A percentile compares a stretch with the other conserved stretches of the same genome.
These are phyloP conservation scores for Ormyrus nitidulus DNA, from an alignment of 2,888 invertebrate genomes.

Conservation along the genomic window DNA sequence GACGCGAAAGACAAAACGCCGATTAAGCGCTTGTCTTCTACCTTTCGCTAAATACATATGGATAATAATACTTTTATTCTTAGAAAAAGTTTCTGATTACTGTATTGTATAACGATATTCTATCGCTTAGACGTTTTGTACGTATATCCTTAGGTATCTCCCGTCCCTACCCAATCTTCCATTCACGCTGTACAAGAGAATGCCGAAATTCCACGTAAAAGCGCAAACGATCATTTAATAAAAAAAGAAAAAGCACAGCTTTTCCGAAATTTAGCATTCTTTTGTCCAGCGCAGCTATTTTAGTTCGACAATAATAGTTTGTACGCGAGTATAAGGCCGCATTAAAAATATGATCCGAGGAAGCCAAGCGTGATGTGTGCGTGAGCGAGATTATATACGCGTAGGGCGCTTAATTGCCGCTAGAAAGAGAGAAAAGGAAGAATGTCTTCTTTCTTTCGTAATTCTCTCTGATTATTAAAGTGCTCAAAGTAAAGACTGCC, in stretches of 20 bases:
- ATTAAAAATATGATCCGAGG: conserved; percentile 12
- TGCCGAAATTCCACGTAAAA: conserved; percentile 20
- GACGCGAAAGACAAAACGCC: conserved; percentile 25
- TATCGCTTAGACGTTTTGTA: conserved; percentile 47
- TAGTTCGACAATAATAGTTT: conserved; percentile 24
- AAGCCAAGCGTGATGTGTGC: conserved; percentile 14
- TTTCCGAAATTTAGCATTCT: conserved; percentile 34
- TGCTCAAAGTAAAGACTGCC: conserved; percentile 49
- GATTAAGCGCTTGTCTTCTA: conserved; percentile 34
- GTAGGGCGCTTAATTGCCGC: background rate
- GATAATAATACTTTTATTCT: conserved; percentile 40
- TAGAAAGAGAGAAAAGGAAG: background rate
- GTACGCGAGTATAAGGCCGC: background rate
- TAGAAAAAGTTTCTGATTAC: conserved; percentile 18
- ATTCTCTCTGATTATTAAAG: conserved; percentile 49
- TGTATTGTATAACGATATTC: conserved; percentile 22
- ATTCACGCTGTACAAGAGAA: background rate
- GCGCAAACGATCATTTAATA: background rate
- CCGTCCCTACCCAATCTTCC: conserved; percentile 6
- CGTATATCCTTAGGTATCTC: conserved; percentile 21
- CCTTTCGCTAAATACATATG: conserved; percentile 16
- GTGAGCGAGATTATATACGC: background rate
- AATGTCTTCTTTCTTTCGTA: conserved; percentile 20
- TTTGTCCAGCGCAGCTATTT: conserved; percentile 24
- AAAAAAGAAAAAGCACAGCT: background rate